These are phyloP conservation scores for Trichopoda pennipes DNA, from an alignment of 2,888 invertebrate genomes.

Conservation along the genomic window DNA sequence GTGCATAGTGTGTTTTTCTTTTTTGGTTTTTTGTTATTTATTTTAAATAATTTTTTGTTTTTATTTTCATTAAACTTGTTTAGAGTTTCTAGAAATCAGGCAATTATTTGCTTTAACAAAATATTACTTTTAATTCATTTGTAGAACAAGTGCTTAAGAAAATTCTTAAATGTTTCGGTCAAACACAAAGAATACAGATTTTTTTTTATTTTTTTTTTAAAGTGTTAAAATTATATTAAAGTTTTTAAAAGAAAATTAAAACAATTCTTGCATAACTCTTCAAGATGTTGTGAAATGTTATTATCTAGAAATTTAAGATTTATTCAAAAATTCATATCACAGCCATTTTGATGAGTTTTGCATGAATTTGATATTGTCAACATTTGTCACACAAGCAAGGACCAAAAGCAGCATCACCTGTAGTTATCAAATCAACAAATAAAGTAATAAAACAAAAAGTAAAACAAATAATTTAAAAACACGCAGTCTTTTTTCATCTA, in stretches of 20 bases:
- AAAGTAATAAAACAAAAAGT: not conserved
- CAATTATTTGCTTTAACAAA: not conserved
- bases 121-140: not conserved
- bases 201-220: conserved; percentile 8
- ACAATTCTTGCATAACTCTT: conserved; percentile 78
- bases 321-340: conserved; percentile 77
- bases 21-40: conserved; percentile 1
- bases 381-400: conserved; percentile 14
- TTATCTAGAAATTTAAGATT: conserved; percentile 66
- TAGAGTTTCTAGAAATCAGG: not conserved
- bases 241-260: not conserved
- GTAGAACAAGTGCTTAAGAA: not conserved
- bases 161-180: conserved; percentile 1
- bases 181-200: conserved; percentile 53
- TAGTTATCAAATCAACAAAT: conserved; percentile 14
- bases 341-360: conserved; percentile 81
- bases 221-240: conserved; percentile 19
- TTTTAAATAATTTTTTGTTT: not conserved
- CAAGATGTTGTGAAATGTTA: conserved; percentile 81
- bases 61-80: conserved; percentile 3
- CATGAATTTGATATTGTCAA: conserved; percentile 65
- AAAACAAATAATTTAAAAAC: conserved; percentile 4
- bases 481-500: not conserved
- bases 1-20: conserved; percentile 34
- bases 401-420: conserved; percentile 4